Evolutionary conservation across 2,113 vertebrate genomes (phyloP).

Genomic region (Puffinus mauretanicus): DNA sequence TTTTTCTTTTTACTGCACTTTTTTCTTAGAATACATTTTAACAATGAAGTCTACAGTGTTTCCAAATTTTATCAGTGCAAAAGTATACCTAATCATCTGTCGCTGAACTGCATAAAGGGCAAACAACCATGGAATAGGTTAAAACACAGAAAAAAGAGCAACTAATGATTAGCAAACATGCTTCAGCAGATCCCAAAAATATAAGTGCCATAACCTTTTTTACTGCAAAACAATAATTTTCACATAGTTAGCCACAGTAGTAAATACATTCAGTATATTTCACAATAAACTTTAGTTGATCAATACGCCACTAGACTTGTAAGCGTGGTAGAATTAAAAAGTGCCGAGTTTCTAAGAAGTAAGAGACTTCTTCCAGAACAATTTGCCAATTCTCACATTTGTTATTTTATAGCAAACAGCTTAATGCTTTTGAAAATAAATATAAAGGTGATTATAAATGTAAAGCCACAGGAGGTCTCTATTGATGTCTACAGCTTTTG

Average conservation of each 20-base stretch:
- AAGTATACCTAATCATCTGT: background rate
- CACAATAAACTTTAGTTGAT: conserved; percentile 50
- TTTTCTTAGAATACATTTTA: conserved; percentile 19
- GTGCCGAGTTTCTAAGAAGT: background rate
- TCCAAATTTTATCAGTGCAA: background rate
- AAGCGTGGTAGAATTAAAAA: background rate
- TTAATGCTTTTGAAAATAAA: conserved; percentile 20
- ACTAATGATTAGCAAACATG: conserved; percentile 12
- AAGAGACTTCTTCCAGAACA: background rate
- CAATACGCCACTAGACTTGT: background rate
- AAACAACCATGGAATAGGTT: background rate
- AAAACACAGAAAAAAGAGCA: background rate
- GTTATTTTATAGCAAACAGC: background rate
- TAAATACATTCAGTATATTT: conserved; percentile 16
- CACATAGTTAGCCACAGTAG: conserved; percentile 32
- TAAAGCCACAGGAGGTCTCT: background rate
- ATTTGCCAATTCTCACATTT: background rate
- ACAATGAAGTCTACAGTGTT: background rate
- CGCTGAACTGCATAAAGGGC: background rate
- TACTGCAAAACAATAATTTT: conserved; percentile 36
- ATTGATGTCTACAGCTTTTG: background rate
- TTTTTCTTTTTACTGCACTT: background rate
- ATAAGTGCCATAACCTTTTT: background rate
- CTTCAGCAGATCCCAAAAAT: conserved; percentile 3
- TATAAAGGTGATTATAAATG: background rate